Conservation (phyloP, 2,113 vertebrate species). For the Saccopteryx leptura region DNA sequence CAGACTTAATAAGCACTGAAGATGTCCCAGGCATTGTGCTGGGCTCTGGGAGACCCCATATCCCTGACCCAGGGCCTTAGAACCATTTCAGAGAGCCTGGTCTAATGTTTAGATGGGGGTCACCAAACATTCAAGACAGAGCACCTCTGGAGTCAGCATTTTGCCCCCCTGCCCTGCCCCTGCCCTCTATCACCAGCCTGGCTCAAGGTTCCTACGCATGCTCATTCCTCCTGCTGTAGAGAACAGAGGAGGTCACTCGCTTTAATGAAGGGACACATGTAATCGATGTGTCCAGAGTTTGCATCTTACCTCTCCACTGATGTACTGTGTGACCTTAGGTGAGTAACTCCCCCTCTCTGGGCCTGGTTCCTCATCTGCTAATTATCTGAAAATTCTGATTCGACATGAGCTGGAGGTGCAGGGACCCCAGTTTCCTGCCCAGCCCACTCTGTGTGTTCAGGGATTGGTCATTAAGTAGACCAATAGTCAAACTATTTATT, state of each 20-base stretch:
- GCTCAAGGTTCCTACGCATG: too few species aligned
- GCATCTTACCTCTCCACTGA: not conserved
- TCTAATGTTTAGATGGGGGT: not conserved
- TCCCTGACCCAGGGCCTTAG: not conserved
- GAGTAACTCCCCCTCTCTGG: not conserved
- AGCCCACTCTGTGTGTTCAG: rapidly evolving
- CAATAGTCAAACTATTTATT: rapidly evolving
- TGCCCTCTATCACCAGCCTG: too few species aligned
- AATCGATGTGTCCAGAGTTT: too few species aligned
- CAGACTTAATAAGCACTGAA: not conserved
- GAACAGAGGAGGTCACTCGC: not conserved
- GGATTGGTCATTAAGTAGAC: not conserved
- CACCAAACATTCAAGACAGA: not conserved
- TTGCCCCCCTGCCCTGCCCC: not conserved
- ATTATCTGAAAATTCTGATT: not conserved
- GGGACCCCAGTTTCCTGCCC: not conserved
- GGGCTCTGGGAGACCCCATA: not conserved
- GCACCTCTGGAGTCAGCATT: not conserved
- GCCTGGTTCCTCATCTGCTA: not conserved
- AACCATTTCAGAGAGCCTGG: not conserved
- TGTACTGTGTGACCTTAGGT: not conserved
- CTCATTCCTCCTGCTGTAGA: not conserved
- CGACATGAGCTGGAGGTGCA: not conserved
- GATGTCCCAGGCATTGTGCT: not conserved
- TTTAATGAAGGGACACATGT: not conserved